phyloP scores from a whole-genome alignment of 2,113 vertebrate species.

The Coryphaenoides rupestris region DNA sequence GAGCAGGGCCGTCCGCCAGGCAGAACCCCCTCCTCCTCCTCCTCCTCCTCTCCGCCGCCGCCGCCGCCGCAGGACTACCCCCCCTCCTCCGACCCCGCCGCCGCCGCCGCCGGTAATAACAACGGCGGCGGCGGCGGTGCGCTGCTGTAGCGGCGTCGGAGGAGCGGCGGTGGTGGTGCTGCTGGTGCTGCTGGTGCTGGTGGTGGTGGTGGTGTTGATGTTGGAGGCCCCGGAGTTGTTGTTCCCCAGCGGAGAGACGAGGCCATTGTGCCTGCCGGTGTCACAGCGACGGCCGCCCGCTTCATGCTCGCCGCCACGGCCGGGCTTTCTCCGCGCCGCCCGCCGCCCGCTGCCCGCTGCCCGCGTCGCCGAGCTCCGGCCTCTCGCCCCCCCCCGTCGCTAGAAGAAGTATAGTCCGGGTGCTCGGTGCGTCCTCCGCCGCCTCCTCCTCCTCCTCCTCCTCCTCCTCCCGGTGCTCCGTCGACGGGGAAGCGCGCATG shows the following conservation, averaged over 20 bases:
- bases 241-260: constrained; percentile 82
- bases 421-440: constrained; percentile 4
- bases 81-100: constrained; percentile 42
- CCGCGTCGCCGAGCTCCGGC: constrained; percentile 11
- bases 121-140: constrained; percentile 13
- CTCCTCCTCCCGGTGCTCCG: constrained; percentile 34
- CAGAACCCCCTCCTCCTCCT: too few relatives aligned
- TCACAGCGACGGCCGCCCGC: constrained; percentile 28
- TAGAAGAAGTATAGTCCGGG: constrained; percentile 15
- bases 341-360: constrained; percentile 35
- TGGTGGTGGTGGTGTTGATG: constrained; percentile 59
- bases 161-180: constrained; percentile 61
- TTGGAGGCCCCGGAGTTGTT: constrained; percentile 90
- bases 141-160: constrained; percentile 11
- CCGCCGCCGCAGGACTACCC: too few relatives aligned
- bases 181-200: too few relatives aligned
- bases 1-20: constrained; percentile 79
- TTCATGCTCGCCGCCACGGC: constrained; percentile 59
- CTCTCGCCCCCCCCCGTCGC: constrained; percentile 12
- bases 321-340: constrained; percentile 30
- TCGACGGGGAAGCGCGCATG: constrained; percentile 48
- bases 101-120: too few relatives aligned
- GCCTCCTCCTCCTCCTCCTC: constrained; percentile 35
- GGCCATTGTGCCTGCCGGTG: constrained; percentile 65
- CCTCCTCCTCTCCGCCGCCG: constrained; percentile 44